Percentiles rank a stretch among this genome's conserved stretches.
phyloP scores from a whole-genome alignment of 1,140 invertebrate species.

The Probaryconus sp. region DNA sequence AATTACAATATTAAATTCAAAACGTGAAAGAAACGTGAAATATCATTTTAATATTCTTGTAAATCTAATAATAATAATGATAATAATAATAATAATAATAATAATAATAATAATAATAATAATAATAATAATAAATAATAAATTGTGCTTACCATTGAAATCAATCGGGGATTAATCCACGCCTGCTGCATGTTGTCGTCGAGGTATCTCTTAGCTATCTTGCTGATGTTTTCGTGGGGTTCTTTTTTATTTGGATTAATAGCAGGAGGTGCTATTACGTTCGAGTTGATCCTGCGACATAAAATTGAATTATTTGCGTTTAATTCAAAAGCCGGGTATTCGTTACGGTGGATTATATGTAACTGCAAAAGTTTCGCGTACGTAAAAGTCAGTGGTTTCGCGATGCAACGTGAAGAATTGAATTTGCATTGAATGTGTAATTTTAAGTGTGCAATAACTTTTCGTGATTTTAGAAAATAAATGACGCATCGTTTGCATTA shows the following conservation, averaged over 20 bases:
- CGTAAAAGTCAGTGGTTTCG: too few species aligned
- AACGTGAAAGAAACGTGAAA: too few species aligned
- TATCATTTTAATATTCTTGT: too few species aligned
- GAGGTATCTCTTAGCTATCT: constrained; percentile 75
- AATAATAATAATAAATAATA: too few species aligned
- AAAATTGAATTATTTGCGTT: constrained; percentile 35
- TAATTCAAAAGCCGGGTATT: too few species aligned
- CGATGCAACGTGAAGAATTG: too few species aligned
- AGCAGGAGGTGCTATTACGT: constrained; percentile 63
- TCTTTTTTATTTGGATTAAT: constrained; percentile 67
- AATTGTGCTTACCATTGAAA: constrained; percentile 81
- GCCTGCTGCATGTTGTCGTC: constrained; percentile 81
- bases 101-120: too few species aligned
- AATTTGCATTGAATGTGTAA: too few species aligned
- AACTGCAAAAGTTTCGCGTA: neutral
- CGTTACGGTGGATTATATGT: constrained; percentile 1
- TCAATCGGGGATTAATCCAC: constrained; percentile 81
- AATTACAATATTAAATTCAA: too few species aligned
- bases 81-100: too few species aligned
- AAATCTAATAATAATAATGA: too few species aligned
- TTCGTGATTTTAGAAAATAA: neutral
- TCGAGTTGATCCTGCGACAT: constrained; percentile 72
- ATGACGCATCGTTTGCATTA: neutral
- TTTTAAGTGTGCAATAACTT: too few species aligned
- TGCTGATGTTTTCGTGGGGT: constrained; percentile 71